phyloP scores from a whole-genome alignment of 2,113 vertebrate genomes.

The Callithrix jacchus region DNA sequence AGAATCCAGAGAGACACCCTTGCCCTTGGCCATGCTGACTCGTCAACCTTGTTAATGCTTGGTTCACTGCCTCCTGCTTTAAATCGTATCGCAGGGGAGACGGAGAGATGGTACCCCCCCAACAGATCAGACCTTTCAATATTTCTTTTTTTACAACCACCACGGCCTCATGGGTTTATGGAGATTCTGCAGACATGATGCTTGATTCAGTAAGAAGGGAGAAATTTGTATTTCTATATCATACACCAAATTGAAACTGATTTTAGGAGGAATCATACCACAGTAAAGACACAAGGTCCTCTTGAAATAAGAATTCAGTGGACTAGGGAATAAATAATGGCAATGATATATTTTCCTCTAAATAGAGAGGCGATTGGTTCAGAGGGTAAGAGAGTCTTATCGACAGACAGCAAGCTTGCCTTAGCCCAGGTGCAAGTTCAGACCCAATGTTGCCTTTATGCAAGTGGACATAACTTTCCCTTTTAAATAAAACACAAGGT shows the following conservation, averaged over 20 bases:
- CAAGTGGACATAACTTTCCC: background rate
- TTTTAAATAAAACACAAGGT: fast-evolving
- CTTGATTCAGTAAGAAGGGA: background rate
- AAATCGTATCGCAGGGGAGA: background rate
- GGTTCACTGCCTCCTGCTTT: background rate
- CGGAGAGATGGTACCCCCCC: background rate
- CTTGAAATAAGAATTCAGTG: background rate
- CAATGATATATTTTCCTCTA: background rate
- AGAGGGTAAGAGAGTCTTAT: background rate
- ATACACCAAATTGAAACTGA: background rate
- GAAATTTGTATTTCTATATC: background rate
- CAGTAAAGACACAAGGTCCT: background rate
- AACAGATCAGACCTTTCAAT: fast-evolving
- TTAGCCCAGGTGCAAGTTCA: background rate
- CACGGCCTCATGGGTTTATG: background rate
- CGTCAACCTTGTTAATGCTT: background rate
- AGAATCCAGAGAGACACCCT: background rate
- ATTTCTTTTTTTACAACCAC: background rate
- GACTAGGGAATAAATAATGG: background rate
- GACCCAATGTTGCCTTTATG: background rate
- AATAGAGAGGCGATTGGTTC: background rate
- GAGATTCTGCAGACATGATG: background rate
- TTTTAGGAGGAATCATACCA: background rate
- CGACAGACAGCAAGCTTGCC: background rate
- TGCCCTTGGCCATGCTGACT: background rate